Percentiles rank a stretch among this genome's conserved stretches.
These are phyloP conservation scores for Mylabris sibirica DNA, from an alignment of 2,888 invertebrate genomes.

Conservation along the genomic window DNA sequence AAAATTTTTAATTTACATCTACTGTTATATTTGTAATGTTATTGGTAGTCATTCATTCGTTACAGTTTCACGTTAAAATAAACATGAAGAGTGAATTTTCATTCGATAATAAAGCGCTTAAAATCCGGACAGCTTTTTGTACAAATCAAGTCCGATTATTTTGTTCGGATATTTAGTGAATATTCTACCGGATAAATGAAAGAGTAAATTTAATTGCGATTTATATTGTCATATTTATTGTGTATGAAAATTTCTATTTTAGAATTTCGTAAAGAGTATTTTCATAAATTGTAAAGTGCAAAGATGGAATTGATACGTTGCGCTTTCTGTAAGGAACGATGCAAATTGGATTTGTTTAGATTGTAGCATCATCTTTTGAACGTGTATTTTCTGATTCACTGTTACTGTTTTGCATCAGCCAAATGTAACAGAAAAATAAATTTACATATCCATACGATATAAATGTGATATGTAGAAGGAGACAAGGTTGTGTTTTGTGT, in stretches of 20 bases:
- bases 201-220: neutral
- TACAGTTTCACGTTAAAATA: conserved; percentile 6
- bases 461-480: neutral
- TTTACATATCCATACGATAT: conserved; percentile 4
- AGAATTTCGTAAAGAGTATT: neutral
- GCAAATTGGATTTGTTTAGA: conserved; percentile 14
- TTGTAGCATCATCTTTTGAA: conserved; percentile 6
- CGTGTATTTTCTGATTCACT: conserved; percentile 8
- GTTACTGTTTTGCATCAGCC: conserved; percentile 4
- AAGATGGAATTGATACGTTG: conserved; percentile 12
- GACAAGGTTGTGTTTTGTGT: neutral
- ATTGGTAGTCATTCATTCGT: neutral
- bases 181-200: neutral
- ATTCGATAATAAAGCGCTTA: neutral
- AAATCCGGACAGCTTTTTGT: neutral
- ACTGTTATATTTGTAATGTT: neutral
- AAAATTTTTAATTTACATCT: conserved; percentile 14
- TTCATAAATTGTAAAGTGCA: neutral
- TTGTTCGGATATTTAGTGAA: neutral
- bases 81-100: neutral
- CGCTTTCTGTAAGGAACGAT: neutral
- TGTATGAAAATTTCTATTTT: neutral
- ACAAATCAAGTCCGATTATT: neutral
- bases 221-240: neutral
- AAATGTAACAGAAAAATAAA: conserved; percentile 14